These are phyloP conservation scores for Tangachromis dhanisi DNA, from an alignment of 2,113 vertebrate genomes.

Conservation along the genomic window DNA sequence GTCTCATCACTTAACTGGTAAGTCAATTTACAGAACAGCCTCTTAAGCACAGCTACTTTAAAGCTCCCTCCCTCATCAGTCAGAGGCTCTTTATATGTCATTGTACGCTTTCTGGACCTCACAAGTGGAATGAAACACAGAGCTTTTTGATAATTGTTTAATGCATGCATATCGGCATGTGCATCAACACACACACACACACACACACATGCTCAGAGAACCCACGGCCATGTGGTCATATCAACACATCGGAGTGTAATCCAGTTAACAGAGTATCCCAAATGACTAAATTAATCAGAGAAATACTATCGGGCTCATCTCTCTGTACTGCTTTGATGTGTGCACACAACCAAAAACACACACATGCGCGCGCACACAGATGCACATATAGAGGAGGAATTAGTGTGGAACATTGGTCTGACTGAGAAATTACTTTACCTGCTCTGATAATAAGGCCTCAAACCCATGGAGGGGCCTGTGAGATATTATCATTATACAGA, in stretches of 20 bases:
- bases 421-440: slow-evolving; percentile 61
- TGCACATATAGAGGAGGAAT: slow-evolving; percentile 38
- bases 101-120: slow-evolving; percentile 31
- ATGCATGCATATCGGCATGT: slow-evolving; percentile 1
- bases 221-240: slow-evolving; percentile 62
- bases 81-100: background rate
- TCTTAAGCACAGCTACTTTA: background rate
- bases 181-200: slow-evolving; percentile 18
- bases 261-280: slow-evolving; percentile 72
- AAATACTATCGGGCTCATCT: slow-evolving; percentile 64
- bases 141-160: slow-evolving; percentile 31
- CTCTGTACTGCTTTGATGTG: slow-evolving; percentile 59
- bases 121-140: slow-evolving; percentile 50
- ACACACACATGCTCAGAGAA: slow-evolving; percentile 20
- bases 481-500: slow-evolving; percentile 54
- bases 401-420: slow-evolving; percentile 52
- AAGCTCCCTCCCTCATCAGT: background rate
- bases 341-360: background rate
- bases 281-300: slow-evolving; percentile 74
- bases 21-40: background rate
- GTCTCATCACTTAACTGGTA: background rate
- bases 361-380: background rate
- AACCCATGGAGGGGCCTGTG: slow-evolving; percentile 51
- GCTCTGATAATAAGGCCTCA: slow-evolving; percentile 59
- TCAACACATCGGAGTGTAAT: slow-evolving; percentile 70